Evolutionary conservation across 2,888 invertebrate species (phyloP), one percentile per base, ranked within the genome.

Genomic region (Drosophila crucigera): DNA sequence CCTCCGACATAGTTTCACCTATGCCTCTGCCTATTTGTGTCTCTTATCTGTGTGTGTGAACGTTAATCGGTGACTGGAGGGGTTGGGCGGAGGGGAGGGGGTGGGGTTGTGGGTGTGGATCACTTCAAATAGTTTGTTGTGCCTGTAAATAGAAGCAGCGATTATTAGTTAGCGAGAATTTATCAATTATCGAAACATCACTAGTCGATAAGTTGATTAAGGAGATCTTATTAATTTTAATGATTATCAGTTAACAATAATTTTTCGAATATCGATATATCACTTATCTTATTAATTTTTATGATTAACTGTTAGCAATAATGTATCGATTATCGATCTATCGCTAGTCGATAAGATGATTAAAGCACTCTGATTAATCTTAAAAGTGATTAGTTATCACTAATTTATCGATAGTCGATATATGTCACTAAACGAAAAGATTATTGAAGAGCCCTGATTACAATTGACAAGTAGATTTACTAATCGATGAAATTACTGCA

Each of bases 1-100:
- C 89, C 86, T 80, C 78, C 80, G 90, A 89, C 87, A 82, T 89
- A 74, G 75, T 78, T 74, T 43, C 10, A n/a, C 43, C 10, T 31
- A 16, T 41, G 41, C 31, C 56, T 54, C 22, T 76, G 43, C 33
- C 49, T 5, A 25, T 25, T 22, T 54, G 28, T 53, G 11, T 49
- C 5, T 4, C 5, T 19, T 52, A 25, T 53, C 25, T 31, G 22
- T 39, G n/a, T 28, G n/a, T 28, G 28, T 33, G 25, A 30, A 4
- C 25, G 35, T 30, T 22, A 28, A 25, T 54, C 19, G 35, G 25
- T 35, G 10, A 4, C 16, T 50, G 16, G 9, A 25, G 1, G 14
- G 22, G 22, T 2, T 25, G 9, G 25, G 25, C 16, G 16, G 9
- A 16, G 35, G 14, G 35, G 16, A 4, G 14, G 35, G 35, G 14